These are phyloP conservation scores for Elysia chlorotica DNA, from an alignment of 1,140 invertebrate species.

Conservation along the genomic window DNA sequence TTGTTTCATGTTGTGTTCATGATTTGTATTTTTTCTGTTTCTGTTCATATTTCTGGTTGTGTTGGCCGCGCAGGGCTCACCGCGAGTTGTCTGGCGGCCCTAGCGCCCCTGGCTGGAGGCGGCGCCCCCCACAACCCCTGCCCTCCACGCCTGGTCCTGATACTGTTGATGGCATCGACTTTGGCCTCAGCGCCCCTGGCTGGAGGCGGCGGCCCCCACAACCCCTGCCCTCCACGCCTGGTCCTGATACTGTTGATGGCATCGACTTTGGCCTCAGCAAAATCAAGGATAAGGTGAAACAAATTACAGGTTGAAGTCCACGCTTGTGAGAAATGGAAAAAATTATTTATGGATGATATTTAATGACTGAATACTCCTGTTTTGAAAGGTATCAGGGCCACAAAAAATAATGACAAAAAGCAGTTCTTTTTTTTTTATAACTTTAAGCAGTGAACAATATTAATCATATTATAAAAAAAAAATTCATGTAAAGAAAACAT, in stretches of 20 bases:
- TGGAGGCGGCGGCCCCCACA: constrained; percentile 48
- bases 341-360: not conserved
- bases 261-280: constrained; percentile 51
- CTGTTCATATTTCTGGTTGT: not conserved
- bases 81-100: not conserved
- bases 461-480: no score
- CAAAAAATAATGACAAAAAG: not conserved
- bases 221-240: constrained; percentile 42
- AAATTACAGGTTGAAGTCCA: not conserved
- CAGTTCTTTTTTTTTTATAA: not conserved
- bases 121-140: constrained; percentile 40
- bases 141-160: constrained; percentile 44
- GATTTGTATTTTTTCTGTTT: not conserved
- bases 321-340: not conserved
- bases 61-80: not conserved
- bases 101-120: constrained; percentile 19
- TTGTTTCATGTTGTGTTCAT: not conserved
- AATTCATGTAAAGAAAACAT: no score
- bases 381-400: not conserved
- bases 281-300: constrained; percentile 53
- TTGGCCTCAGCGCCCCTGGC: constrained; percentile 35
- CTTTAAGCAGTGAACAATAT: no score
- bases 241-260: constrained; percentile 39
- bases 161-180: constrained; percentile 41
- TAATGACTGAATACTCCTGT: not conserved